Evolutionary conservation across 2,797 vertebrate species (phyloP), one percentile per base, ranked within the genome.

Genomic region (Chlorospingus flavigularis): DNA sequence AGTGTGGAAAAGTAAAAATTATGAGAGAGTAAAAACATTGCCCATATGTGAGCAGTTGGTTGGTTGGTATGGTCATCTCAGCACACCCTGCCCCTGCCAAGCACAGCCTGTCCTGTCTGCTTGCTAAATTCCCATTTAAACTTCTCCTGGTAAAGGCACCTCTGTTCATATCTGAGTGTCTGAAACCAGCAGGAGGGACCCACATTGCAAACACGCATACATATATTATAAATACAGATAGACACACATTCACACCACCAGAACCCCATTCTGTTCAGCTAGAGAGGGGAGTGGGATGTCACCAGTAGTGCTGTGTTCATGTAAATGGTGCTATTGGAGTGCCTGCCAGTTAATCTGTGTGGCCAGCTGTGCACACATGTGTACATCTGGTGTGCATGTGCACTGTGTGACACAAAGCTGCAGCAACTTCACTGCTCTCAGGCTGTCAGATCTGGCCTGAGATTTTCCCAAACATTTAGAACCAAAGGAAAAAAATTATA

Each of bases 31-130:
- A 45, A 73, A 88, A 11, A 55, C 35, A 47, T 0, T 16, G 6
- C 18, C 43, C 21, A 39, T 9, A 4, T 5, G 4, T 24, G 40
- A 63, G 6, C 4, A 63, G 18, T 23, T 61, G 72, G 8, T 30
- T 45, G 30, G 42, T 23, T 0, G 0, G 3, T 21, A 25, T 6
- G 3, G 9, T 63, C 21, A 7, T 30, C 21, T 58, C 21, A 21
- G 48, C 21, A 25, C 20, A 9, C 13, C 13, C 15, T 21, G 11
- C 13, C 10, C 7, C 17, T 33, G 6, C 42, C 39, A 21, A 39
- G 55, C 26, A 24, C n/a, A 35, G 43, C 6, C n/a, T n/a, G 11
- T 68, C 50, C 61, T 45, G 18, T 30, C 55, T 60, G 8, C 42
- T 70, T 74, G 15, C n/a, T 65, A 37, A 82, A 77, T 17, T 60